Base-by-base conservation (phyloP, 2,888 invertebrate species). In the Lepidocyrtoides sp. region DNA sequence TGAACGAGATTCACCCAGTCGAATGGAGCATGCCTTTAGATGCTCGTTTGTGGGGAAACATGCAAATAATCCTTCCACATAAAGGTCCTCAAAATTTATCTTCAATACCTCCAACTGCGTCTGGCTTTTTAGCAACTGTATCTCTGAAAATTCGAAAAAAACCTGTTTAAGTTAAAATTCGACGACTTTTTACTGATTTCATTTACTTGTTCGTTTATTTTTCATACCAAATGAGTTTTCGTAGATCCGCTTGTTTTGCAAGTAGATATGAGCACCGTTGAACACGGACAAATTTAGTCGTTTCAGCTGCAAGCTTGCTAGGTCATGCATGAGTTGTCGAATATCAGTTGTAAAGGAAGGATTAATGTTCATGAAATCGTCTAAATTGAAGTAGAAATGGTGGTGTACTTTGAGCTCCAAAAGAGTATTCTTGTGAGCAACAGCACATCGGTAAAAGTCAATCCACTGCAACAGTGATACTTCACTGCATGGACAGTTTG, bases 81-180 rank as follows among this genome's bases (percentile, higher is more conserved):
- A 63, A 10, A 69, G 10, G 17, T 17, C 2, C 1, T 36, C 69
- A 36, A 17, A 2, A 14, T 69, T 36, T 3, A 69, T 2, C 8
- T 69, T 69, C 12, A 72, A n/a, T 12, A 72, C 72, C 17, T 72
- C 20, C 36, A 72, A 44, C 2, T 20, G 72, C 10, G n/a, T 44
- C 12, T 72, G 72, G 17, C 41, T 44, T 12, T 7, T 4, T 2
- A 72, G 36, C 1, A 72, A 44, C 44, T 20, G 0, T 10, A 72
- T 72, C 23, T 72, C 72, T 69, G 17, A 32, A 69, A 69, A 3
- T 36, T 36, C n/a, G n/a, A n/a, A n/a, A n/a, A n/a, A n/a, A n/a
- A n/a, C n/a, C n/a, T n/a, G 36, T 36, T 4, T 36, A 36, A 36
- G 36, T 4, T 36, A 36, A 4, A 36, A 36, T 36, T 36, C 2